Evolutionary conservation across 2,113 vertebrate species (phyloP).

Genomic region (chimpanzee (Pan troglodytes)): DNA sequence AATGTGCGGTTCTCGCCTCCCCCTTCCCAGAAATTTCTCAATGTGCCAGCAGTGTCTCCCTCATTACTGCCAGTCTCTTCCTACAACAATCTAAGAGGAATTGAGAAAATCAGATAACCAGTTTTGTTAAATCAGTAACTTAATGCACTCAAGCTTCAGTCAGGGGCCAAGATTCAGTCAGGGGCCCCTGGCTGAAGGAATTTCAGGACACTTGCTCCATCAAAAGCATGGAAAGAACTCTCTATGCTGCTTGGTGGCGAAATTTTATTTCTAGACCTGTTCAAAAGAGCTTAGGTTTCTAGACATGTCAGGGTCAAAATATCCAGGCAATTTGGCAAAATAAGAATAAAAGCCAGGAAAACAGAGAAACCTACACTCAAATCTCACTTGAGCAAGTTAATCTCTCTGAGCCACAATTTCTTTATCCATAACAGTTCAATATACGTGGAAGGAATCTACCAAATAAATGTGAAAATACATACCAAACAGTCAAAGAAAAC

Average conservation of each 20-base stretch:
- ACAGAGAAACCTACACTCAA: neutral
- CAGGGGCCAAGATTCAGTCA: neutral
- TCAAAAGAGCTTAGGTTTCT: neutral
- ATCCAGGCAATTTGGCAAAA: neutral
- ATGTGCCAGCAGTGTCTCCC: neutral
- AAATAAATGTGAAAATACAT: neutral
- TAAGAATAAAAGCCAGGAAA: neutral
- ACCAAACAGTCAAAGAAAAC: too few relatives aligned
- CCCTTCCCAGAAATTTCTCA: neutral
- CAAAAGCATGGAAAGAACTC: neutral
- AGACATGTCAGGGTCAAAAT: neutral
- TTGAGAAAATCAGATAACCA: neutral
- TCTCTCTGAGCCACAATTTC: neutral
- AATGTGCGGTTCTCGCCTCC: constrained; percentile 40
- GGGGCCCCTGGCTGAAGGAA: neutral
- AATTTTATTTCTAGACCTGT: neutral
- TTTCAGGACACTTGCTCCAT: neutral
- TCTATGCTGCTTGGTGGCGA: neutral
- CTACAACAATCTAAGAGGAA: neutral
- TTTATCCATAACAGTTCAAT: neutral
- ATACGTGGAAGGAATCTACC: neutral
- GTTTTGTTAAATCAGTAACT: neutral
- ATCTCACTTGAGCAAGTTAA: neutral
- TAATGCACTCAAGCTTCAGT: neutral
- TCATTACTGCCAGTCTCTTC: neutral